These are phyloP conservation scores for Acleris holmiana DNA, from an alignment of 2,888 invertebrate genomes.

Conservation along the genomic window DNA sequence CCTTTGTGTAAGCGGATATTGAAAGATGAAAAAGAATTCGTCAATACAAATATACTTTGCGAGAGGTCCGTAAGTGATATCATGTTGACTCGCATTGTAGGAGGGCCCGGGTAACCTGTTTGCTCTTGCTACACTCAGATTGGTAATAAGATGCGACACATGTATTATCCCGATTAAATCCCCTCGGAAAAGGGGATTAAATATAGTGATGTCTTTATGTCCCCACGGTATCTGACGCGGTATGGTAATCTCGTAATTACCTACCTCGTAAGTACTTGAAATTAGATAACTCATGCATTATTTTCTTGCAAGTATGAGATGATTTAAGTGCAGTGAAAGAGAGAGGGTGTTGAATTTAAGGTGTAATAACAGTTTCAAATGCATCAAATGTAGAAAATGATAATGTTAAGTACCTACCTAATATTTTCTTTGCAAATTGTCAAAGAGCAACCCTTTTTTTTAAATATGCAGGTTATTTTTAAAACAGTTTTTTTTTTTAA, in stretches of 20 bases:
- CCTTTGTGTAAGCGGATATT: constrained; percentile 44
- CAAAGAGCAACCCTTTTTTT: too few species aligned
- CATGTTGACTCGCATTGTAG: constrained; percentile 71
- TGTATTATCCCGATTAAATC: constrained; percentile 81
- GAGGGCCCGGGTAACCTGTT: constrained; percentile 68
- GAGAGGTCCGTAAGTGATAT: constrained; percentile 74
- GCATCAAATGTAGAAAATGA: neutral
- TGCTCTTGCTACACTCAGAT: constrained; percentile 77
- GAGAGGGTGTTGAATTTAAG: neutral
- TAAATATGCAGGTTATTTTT: too few species aligned
- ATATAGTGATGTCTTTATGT: constrained; percentile 69
- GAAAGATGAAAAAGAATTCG: constrained; percentile 65
- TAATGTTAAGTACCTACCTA: too few species aligned
- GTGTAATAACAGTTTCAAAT: constrained; percentile 11
- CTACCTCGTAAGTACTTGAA: constrained; percentile 16
- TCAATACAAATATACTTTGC: constrained; percentile 72
- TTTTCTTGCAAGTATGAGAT: constrained; percentile 13
- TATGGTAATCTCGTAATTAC: constrained; percentile 36
- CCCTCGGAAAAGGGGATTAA: constrained; percentile 71
- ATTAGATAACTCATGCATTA: constrained; percentile 28
- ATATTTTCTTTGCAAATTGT: too few species aligned
- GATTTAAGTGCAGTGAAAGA: constrained; percentile 6
- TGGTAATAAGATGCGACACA: constrained; percentile 83
- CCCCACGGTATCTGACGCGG: constrained; percentile 41
- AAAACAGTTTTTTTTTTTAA: too few species aligned